phyloP scores from a whole-genome alignment of 2,888 invertebrate genomes.

The Gandaritis pyraliata region DNA sequence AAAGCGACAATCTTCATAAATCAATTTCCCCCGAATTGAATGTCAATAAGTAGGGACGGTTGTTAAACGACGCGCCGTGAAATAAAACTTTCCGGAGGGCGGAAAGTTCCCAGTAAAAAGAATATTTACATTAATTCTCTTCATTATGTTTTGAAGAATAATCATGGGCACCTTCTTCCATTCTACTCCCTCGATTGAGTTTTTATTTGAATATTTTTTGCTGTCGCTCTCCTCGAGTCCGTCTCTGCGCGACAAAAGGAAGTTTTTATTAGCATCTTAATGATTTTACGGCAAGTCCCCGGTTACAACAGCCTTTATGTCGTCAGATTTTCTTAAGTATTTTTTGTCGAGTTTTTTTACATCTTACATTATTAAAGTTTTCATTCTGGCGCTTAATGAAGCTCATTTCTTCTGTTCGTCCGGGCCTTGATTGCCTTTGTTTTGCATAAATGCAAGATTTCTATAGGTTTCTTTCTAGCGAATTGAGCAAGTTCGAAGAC shows the following conservation, averaged over 20 bases:
- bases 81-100: conserved; percentile 84
- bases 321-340: conserved; percentile 85
- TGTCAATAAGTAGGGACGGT: conserved; percentile 84
- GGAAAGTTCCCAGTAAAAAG: conserved; percentile 80
- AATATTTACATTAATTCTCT: conserved; percentile 86
- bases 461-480: conserved; percentile 79
- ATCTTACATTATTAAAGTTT: conserved; percentile 85
- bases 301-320: conserved; percentile 85
- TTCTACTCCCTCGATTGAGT: conserved; percentile 81
- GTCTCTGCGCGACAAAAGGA: conserved; percentile 82
- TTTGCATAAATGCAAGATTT: conserved; percentile 84
- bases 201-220: conserved; percentile 84
- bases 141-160: conserved; percentile 86
- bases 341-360: conserved; percentile 82
- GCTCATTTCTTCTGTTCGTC: conserved; percentile 84
- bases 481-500: conserved; percentile 76
- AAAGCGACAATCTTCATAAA: conserved; percentile 84
- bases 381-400: conserved; percentile 84
- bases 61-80: conserved; percentile 83
- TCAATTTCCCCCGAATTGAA: conserved; percentile 85
- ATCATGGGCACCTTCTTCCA: conserved; percentile 81
- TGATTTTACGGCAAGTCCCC: conserved; percentile 85
- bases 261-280: conserved; percentile 86
- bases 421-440: conserved; percentile 83
- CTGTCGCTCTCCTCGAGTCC: conserved; percentile 64